These are phyloP conservation scores for Tamias sibiricus DNA, from an alignment of 2,113 vertebrate species.

Conservation along the genomic window DNA sequence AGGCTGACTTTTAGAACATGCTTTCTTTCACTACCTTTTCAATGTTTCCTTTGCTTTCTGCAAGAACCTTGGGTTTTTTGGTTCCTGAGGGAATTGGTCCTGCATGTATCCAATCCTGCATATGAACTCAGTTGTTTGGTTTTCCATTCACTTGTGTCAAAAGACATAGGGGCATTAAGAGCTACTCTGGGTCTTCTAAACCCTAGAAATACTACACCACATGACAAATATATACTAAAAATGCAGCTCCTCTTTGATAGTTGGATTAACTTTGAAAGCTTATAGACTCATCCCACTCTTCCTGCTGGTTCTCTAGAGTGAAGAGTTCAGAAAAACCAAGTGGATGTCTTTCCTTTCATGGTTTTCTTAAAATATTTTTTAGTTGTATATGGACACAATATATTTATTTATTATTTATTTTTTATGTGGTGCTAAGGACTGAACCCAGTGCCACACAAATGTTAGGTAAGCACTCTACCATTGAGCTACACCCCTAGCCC, in stretches of 20 bases:
- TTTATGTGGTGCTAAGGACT: too few relatives aligned
- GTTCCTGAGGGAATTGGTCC: not conserved
- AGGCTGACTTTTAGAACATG: not conserved
- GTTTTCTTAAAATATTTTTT: too few relatives aligned
- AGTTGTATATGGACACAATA: too few relatives aligned
- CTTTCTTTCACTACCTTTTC: not conserved
- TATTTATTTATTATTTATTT: too few relatives aligned
- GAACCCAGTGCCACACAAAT: too few relatives aligned
- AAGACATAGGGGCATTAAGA: not conserved
- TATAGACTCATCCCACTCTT: not conserved
- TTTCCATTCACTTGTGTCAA: not conserved
- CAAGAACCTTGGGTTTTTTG: not conserved
- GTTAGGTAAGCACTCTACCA: too few relatives aligned
- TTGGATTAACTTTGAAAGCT: not conserved
- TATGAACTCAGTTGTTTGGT: not conserved
- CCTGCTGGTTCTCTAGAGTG: not conserved
- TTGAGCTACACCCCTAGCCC: not conserved
- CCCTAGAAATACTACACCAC: not conserved
- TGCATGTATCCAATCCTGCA: not conserved
- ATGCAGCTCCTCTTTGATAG: not conserved
- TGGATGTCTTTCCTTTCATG: not conserved
- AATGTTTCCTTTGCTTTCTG: not conserved
- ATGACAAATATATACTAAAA: not conserved
- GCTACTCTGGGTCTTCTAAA: not conserved
- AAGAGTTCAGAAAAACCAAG: not conserved